phyloP scores from a whole-genome alignment of 2,797 vertebrate species.

The Eulemur rubriventer region DNA sequence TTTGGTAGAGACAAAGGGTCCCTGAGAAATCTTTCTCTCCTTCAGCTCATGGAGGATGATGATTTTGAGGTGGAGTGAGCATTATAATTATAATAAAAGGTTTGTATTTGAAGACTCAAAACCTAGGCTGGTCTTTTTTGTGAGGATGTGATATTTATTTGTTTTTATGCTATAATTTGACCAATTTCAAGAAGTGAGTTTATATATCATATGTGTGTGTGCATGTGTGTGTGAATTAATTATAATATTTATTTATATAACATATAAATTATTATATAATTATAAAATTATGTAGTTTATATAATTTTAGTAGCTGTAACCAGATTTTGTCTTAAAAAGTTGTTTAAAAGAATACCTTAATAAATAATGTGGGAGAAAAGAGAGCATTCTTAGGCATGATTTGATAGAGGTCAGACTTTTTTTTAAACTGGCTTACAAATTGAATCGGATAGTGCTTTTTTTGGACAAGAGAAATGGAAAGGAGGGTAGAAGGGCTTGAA shows the following conservation, averaged over 20 bases:
- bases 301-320: neutral
- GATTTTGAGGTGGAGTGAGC: neutral
- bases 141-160: neutral
- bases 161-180: neutral
- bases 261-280: neutral
- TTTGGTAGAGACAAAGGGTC: neutral
- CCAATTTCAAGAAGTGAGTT: neutral
- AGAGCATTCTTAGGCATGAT: neutral
- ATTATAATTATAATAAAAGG: neutral
- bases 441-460: neutral
- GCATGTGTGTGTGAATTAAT: neutral
- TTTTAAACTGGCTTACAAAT: neutral
- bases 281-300: neutral
- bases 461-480: neutral
- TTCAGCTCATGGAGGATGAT: neutral
- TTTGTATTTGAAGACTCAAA: neutral
- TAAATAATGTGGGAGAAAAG: neutral
- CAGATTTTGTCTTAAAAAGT: neutral
- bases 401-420: neutral
- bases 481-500: fast-evolving
- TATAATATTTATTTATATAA: neutral
- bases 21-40: neutral
- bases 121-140: neutral
- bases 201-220: neutral
- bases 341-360: constrained; percentile 3